phyloP scores from a whole-genome alignment of 2,888 invertebrate species.

The Eudemis profundana region DNA sequence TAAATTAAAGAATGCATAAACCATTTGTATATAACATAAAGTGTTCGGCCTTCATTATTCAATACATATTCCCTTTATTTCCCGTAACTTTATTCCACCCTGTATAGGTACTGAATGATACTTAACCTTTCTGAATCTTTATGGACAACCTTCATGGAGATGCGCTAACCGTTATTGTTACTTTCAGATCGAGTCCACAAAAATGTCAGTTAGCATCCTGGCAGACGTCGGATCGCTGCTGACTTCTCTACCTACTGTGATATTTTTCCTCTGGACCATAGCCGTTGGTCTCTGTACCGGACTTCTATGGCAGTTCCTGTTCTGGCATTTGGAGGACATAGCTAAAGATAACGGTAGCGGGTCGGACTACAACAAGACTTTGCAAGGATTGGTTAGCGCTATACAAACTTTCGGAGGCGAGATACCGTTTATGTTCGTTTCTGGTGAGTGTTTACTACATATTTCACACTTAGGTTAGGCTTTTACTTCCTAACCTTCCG shows the following conservation, averaged over 20 bases:
- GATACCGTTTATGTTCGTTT: slow-evolving; percentile 94
- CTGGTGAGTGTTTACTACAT: slow-evolving; percentile 77
- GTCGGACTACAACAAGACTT: slow-evolving; percentile 87
- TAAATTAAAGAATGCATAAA: no score
- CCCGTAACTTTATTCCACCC: no score
- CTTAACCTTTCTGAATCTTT: no score
- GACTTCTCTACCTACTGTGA: slow-evolving; percentile 87
- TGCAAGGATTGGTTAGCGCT: slow-evolving; percentile 90
- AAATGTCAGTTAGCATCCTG: slow-evolving; percentile 87
- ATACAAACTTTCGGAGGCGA: slow-evolving; percentile 94
- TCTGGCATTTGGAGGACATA: slow-evolving; percentile 93
- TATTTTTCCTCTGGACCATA: slow-evolving; percentile 93
- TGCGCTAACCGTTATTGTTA: background rate
- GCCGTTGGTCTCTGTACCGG: slow-evolving; percentile 94
- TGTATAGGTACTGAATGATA: no score
- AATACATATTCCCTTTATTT: no score
- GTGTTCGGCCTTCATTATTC: no score
- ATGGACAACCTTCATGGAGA: no score
- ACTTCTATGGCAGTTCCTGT: slow-evolving; percentile 94
- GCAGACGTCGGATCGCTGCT: slow-evolving; percentile 89
- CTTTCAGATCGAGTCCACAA: slow-evolving; percentile 87
- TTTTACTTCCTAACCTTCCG: no score
- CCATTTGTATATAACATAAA: no score
- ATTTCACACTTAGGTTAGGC: no score
- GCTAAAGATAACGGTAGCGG: slow-evolving; percentile 77